These are phyloP conservation scores for Coelopa frigida DNA, from an alignment of 1,140 invertebrate genomes.

Conservation along the genomic window DNA sequence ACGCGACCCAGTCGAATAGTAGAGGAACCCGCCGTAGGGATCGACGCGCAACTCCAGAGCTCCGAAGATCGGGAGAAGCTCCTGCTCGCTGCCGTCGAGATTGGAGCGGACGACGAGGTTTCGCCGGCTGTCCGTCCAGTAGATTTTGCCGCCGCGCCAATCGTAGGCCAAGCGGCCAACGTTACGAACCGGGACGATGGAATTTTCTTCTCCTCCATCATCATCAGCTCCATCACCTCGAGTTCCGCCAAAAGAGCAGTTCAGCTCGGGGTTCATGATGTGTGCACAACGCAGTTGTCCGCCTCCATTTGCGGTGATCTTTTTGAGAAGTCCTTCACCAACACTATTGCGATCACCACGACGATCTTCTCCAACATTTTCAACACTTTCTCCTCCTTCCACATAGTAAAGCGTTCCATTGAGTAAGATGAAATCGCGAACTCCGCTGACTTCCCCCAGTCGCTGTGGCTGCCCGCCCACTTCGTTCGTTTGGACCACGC, in stretches of 20 bases:
- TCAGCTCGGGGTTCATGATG: constrained; percentile 20
- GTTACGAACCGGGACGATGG: too few species aligned
- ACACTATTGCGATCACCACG: too few species aligned
- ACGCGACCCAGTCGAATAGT: constrained; percentile 79
- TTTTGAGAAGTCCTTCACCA: too few species aligned
- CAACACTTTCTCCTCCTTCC: too few species aligned
- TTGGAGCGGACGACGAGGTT: constrained; percentile 24
- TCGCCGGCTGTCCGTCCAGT: constrained; percentile 60
- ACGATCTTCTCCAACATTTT: too few species aligned
- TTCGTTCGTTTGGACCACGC: constrained; percentile 61
- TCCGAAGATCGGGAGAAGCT: constrained; percentile 29
- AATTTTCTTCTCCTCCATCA: constrained; percentile 50
- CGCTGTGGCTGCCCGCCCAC: constrained; percentile 57
- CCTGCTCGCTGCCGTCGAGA: constrained; percentile 19
- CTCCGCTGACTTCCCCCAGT: constrained; percentile 5
- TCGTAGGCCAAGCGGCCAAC: constrained; percentile 77
- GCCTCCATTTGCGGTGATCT: constrained; percentile 7
- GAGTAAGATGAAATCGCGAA: constrained; percentile 24
- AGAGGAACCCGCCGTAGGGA: constrained; percentile 70
- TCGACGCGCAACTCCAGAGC: constrained; percentile 72
- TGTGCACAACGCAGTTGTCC: constrained; percentile 22
- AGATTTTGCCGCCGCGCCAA: constrained; percentile 80
- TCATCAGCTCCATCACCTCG: background rate
- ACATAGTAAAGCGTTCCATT: constrained; percentile 32
- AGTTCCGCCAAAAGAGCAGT: constrained; percentile 11